Evolutionary conservation across 2,797 vertebrate genomes (phyloP).

Genomic region (Mergus octosetaceus): DNA sequence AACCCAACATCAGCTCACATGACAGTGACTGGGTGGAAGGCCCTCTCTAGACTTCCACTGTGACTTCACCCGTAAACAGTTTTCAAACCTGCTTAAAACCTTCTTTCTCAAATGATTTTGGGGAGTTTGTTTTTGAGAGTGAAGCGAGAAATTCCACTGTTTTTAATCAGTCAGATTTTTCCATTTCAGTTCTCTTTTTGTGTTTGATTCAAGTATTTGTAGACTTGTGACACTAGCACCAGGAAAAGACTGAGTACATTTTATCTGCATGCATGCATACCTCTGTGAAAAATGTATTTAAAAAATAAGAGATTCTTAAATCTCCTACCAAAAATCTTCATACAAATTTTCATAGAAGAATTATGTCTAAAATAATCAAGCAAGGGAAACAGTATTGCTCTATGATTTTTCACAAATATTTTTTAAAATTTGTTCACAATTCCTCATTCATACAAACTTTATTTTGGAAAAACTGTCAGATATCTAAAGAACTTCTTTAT

Average conservation of each 20-base stretch:
- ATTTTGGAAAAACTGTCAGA: not conserved
- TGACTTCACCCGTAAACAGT: not conserved
- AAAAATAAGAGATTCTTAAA: accelerated
- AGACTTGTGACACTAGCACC: not conserved
- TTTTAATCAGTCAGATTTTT: not conserved
- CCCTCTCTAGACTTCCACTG: not conserved
- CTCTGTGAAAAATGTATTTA: not conserved
- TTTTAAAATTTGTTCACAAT: not conserved
- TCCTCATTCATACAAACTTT: not conserved
- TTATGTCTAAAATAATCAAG: not conserved
- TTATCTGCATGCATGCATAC: not conserved
- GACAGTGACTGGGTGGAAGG: not conserved
- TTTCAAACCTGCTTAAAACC: not conserved
- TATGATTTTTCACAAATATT: not conserved
- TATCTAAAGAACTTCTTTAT: not conserved
- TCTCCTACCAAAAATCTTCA: not conserved
- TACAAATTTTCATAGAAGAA: not conserved
- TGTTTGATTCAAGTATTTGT: not conserved
- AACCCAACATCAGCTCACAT: not conserved
- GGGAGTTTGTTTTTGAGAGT: not conserved
- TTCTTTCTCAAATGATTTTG: not conserved
- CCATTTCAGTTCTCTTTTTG: not conserved
- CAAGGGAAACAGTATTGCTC: not conserved
- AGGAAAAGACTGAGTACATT: not conserved
- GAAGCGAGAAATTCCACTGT: not conserved